Percentiles rank a stretch among this genome's conserved stretches.
phyloP scores from a whole-genome alignment of 2,888 invertebrate genomes.

The Deroplatys truncata region DNA sequence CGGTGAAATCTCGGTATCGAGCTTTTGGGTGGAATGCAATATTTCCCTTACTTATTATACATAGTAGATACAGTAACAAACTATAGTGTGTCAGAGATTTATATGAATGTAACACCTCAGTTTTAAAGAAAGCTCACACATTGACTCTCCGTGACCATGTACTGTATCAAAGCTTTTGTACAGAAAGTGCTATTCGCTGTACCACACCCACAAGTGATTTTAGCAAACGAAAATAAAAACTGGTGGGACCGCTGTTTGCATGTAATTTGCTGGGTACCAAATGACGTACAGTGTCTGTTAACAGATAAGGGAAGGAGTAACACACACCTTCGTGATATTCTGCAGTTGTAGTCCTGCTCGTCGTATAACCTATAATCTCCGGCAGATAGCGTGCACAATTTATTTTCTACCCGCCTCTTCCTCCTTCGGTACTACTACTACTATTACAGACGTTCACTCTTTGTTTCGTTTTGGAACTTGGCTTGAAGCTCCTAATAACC shows the following conservation, averaged over 20 bases:
- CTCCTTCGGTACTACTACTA: not conserved
- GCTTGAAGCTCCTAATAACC: not conserved
- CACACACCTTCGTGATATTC: not conserved
- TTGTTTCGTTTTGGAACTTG: not conserved
- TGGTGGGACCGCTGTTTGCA: not conserved
- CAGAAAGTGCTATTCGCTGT: too few species aligned
- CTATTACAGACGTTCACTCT: not conserved
- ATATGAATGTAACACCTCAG: too few species aligned
- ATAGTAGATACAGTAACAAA: too few species aligned
- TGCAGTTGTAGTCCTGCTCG: not conserved
- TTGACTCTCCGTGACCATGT: too few species aligned
- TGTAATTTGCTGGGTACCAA: not conserved
- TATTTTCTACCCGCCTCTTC: not conserved
- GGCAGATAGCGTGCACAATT: not conserved
- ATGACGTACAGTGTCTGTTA: not conserved
- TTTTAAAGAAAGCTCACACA: too few species aligned
- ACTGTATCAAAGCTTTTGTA: too few species aligned
- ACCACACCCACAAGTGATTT: too few species aligned
- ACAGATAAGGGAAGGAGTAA: not conserved
- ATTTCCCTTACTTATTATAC: too few species aligned
- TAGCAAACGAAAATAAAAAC: too few species aligned
- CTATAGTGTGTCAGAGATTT: too few species aligned
- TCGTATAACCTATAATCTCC: not conserved
- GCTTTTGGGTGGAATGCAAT: too few species aligned
- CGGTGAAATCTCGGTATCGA: too few species aligned